A percentile compares a stretch with the other conserved stretches of the same genome.
phyloP scores from a whole-genome alignment of 2,888 invertebrate genomes.

The Diloba caeruleocephala region DNA sequence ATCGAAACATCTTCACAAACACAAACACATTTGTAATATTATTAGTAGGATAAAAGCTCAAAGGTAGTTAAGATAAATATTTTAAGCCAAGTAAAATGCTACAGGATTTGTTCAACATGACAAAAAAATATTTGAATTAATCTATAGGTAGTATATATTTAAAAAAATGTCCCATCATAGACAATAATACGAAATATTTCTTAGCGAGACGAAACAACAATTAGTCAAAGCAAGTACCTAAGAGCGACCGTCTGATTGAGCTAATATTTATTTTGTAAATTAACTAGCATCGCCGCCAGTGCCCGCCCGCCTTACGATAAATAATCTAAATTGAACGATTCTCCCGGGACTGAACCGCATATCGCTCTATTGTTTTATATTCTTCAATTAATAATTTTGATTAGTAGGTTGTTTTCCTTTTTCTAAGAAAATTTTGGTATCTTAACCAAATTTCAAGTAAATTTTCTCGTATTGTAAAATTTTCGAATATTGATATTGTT shows the following conservation, averaged over 20 bases:
- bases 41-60: too few relatives aligned
- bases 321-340: constrained; percentile 84
- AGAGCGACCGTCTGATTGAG: constrained; percentile 74
- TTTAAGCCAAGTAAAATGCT: too few relatives aligned
- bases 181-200: constrained; percentile 24
- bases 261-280: constrained; percentile 89
- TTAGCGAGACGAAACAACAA: constrained; percentile 47
- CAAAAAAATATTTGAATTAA: too few relatives aligned
- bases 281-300: constrained; percentile 78
- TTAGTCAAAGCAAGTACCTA: constrained; percentile 51
- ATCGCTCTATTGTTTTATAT: constrained; percentile 73
- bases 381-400: constrained; percentile 83
- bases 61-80: too few relatives aligned
- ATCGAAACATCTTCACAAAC: too few relatives aligned
- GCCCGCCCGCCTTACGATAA: constrained; percentile 75
- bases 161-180: neutral
- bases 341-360: constrained; percentile 62
- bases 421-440: constrained; percentile 45
- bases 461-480: neutral
- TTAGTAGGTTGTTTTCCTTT: constrained; percentile 49
- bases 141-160: neutral
- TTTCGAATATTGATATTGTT: neutral
- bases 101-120: too few relatives aligned
- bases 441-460: too few relatives aligned
- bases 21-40: too few relatives aligned